Base-by-base conservation (phyloP, 2,888 invertebrate species). In the Hydropsyche betteni region DNA sequence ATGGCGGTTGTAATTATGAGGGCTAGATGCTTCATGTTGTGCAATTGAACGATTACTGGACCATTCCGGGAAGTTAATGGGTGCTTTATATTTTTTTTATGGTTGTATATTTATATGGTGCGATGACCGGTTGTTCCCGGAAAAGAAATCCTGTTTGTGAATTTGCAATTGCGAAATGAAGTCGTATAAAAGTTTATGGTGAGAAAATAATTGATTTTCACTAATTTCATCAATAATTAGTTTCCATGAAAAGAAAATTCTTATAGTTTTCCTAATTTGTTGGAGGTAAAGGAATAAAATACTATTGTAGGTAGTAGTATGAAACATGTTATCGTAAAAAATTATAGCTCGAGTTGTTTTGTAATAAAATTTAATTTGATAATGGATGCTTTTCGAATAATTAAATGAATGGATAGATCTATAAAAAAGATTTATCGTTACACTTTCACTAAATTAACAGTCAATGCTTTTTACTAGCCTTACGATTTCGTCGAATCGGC, bases 71-170 rank as follows among this genome's bases (percentile, higher is more conserved):
- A 58, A 24, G 2, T 14, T 24, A 16, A 2, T 8, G 16, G 16
- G 16, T 58, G 7, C 58, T 58, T 58, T 58, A 16, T 58, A 14
- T 16, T 58, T 16, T 16, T 14, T 24, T 24, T 14, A 8, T 58
- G 0, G 24, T 58, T 58, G 5, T 44, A 44, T 44, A 44, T 8
- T 44, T 44, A 4, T 44, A 44, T 44, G 10, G 7, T 8, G 4
- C 50, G 52, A 12, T 74, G 44, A 34, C 16, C 68, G 68, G 44
- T 72, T 33, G 33, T 68, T 68, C 14, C 55, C 38, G 10, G 53
- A 24, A 24, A 24, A 24, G 51, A 10, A 24, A 5, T 76, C 16
- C 58, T 58, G 14, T 24, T 58, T 16, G 16, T 6, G 58, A 6
- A 58, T 16, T 58, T n/a, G 16, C 2, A 24, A 24, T 24, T 24